Evolutionary conservation across 2,888 invertebrate genomes (phyloP), one percentile per base, ranked within the genome.

Genomic region (Aporophyla lueneburgensis): DNA sequence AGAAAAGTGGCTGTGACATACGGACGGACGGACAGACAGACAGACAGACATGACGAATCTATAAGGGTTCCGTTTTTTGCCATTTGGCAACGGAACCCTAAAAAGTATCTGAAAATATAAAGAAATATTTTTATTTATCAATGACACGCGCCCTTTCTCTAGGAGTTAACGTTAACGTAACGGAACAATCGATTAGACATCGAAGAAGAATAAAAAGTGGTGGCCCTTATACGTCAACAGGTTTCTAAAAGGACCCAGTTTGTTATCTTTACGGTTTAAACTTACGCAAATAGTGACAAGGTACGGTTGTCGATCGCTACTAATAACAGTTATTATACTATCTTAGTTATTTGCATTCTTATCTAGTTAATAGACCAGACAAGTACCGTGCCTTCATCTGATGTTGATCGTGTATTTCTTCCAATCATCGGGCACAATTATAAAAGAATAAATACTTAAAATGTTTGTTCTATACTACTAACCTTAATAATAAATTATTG

Each of bases 241-340:
- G 54, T 56, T 62, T 19, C 49, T 49, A 27, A 54, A 49, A 54
- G 40, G 14, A 14, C 14, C 12, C 49, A 76, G 74, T 54, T 76
- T 14, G 62, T 56, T 77, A 81, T 81, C 56, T 40, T 58, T 71
- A 33, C 49, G 61, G n/a, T 27, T 62, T 58, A 51, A 54, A 78
- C 16, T 62, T 73, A n/a, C 51, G 59, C 56, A 75, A 75, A 75
- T 69, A 73, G 73, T 71, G 76, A 72, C 71, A 71, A 61, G 70
- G 62, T 68, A 74, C 63, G n/a, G 51, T 74, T 61, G 68, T 62
- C 59, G 68, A 75, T 63, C 27, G 66, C 14, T 24, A 59, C n/a
- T 76, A 76, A 83, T 84, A 74, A 69, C 79, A 54, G 67, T 61
- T 78, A 74, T 78, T 78, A 74, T 27, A 69, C 65, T 71, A 83